A percentile compares a stretch with the other conserved stretches of the same genome.
These are phyloP conservation scores for Loripinus fragilis DNA, from an alignment of 2,888 invertebrate genomes.

Conservation along the genomic window DNA sequence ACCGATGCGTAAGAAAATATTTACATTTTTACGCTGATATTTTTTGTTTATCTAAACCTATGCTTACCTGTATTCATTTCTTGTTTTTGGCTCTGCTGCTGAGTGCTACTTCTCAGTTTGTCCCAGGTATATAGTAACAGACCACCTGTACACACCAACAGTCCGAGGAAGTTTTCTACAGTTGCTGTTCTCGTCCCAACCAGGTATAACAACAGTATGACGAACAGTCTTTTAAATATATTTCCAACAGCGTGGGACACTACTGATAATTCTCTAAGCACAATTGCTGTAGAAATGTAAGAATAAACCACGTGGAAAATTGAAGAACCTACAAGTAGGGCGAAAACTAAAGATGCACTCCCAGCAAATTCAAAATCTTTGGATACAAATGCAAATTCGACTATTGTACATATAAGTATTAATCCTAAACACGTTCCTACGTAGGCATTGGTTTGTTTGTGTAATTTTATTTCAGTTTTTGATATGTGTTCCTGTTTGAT, in stretches of 20 bases:
- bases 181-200: slow-evolving; percentile 46
- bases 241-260: slow-evolving; percentile 64
- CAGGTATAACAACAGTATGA: slow-evolving; percentile 56
- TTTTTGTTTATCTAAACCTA: too few relatives aligned
- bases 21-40: too few relatives aligned
- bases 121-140: slow-evolving; percentile 15
- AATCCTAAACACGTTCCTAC: neutral
- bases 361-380: neutral
- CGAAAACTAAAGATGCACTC: neutral
- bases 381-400: neutral
- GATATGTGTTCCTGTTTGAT: slow-evolving; percentile 48
- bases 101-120: neutral
- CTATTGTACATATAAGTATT: neutral
- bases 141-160: slow-evolving; percentile 32
- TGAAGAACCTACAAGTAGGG: slow-evolving; percentile 31
- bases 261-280: slow-evolving; percentile 55
- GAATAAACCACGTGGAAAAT: slow-evolving; percentile 63
- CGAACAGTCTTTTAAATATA: slow-evolving; percentile 59
- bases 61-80: neutral
- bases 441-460: neutral
- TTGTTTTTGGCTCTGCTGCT: neutral
- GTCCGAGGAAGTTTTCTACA: slow-evolving; percentile 35
- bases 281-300: slow-evolving; percentile 55
- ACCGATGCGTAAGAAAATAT: too few relatives aligned
- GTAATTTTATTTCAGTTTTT: neutral